These are phyloP conservation scores for Cerastis leucographa DNA, from an alignment of 2,888 invertebrate genomes.

Conservation along the genomic window DNA sequence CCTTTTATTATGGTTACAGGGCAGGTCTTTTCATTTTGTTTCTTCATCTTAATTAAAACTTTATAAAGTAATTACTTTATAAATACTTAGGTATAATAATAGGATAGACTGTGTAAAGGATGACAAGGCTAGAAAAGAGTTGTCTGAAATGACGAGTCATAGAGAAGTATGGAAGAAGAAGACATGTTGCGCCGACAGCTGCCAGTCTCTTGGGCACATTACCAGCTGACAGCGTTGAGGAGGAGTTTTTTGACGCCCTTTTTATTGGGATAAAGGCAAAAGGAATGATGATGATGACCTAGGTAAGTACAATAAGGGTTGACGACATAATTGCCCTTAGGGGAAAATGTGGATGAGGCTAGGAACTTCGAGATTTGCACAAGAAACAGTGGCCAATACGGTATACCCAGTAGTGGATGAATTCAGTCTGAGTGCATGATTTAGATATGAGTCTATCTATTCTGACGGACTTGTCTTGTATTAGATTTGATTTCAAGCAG, in stretches of 20 bases:
- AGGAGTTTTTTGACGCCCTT: too few species aligned
- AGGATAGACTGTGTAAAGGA: too few species aligned
- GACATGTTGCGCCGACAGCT: background rate
- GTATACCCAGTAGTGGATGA: background rate
- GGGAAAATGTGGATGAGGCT: background rate
- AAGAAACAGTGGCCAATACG: background rate
- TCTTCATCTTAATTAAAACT: conserved; percentile 7
- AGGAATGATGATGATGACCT: background rate
- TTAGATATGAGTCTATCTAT: background rate
- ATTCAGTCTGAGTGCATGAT: background rate
- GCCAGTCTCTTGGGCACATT: too few species aligned
- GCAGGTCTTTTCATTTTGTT: conserved; percentile 12
- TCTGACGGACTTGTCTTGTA: background rate
- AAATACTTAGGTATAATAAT: too few species aligned
- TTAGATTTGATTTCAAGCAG: background rate
- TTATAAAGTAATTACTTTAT: too few species aligned
- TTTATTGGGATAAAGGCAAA: background rate
- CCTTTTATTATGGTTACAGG: conserved; percentile 59
- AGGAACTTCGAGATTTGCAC: background rate
- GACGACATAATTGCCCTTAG: background rate
- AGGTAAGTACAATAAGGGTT: background rate
- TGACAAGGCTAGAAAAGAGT: too few species aligned
- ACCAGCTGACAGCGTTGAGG: too few species aligned
- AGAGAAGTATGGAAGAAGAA: background rate
- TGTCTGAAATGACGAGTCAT: background rate